Evolutionary conservation across 2,113 vertebrate genomes (phyloP), one percentile per base, ranked within the genome.

Genomic region (Chionodraco myersi): DNA sequence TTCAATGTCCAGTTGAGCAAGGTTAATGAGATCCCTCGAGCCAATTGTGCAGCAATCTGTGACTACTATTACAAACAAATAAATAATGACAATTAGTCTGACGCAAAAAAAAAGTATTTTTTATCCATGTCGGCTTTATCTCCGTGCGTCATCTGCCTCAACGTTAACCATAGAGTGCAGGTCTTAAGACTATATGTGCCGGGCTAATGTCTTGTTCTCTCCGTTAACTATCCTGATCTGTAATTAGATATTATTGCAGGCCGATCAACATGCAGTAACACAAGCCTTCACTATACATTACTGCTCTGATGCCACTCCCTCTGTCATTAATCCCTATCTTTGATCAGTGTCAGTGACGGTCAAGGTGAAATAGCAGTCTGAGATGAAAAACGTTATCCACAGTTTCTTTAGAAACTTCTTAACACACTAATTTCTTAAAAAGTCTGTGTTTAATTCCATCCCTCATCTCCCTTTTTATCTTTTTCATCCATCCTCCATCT

Each of bases 21-120:
- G 70, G 52, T 89, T 78, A 86, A 89, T 77, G 66, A 68, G 63
- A 49, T 60, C 18, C 47, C 30, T 78, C 7, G 10, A 75, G 82
- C 68, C 56, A 71, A 53, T 23, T 45, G 72, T 72, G 72, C 77
- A 63, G 56, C 78, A 72, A 84, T 79, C 73, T 81, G 67, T 86
- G 84, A 83, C 80, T 89, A 84, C 71, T 16, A 21, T 88, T 87
- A 76, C 85, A 3, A 85, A 72, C 71, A 89, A 87, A 93, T 91
- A 89, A 92, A 84, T 91, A 84, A 92, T 93, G 87, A 92, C 72
- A 84, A 72, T 69, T 67, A 77, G 85, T 85, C 70, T 90, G 92
- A 85, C 77, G 75, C 63, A 18, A 79, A 84, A 81, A 59, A 86
- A 88, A 67, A 5, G 12, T 67, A 79, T 80, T 77, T 64, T 56